phyloP scores from a whole-genome alignment of 1,140 invertebrate species.

The Ylistrum balloti region DNA sequence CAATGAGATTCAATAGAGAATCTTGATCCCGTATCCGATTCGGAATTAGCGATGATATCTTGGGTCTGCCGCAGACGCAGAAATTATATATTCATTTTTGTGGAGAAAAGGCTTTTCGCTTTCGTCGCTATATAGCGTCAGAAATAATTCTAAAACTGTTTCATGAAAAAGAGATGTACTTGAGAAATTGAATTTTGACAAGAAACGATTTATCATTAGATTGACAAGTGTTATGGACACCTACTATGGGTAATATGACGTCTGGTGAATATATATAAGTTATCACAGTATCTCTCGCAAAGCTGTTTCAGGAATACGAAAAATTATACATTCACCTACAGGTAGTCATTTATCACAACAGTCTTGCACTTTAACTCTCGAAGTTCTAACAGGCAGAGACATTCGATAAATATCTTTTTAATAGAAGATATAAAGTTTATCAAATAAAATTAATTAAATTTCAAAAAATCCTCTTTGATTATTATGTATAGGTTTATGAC shows the following conservation, averaged over 20 bases:
- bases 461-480: background rate
- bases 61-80: background rate
- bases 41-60: constrained; percentile 16
- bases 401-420: constrained; percentile 6
- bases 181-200: constrained; percentile 10
- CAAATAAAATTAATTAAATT: constrained; percentile 41
- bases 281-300: background rate
- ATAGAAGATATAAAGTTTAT: constrained; percentile 40
- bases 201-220: constrained; percentile 26
- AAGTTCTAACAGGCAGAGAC: background rate
- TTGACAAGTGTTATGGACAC: background rate
- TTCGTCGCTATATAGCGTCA: background rate
- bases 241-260: background rate
- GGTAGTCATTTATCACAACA: background rate
- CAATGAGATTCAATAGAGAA: background rate
- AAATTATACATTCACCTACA: constrained; percentile 2
- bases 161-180: constrained; percentile 17
- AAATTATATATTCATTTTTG: constrained; percentile 20
- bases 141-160: background rate
- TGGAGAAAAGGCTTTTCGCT: background rate
- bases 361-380: background rate
- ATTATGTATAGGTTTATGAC: background rate
- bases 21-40: constrained; percentile 17
- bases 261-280: constrained; percentile 17
- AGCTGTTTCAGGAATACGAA: constrained; percentile 10